Base-by-base conservation (phyloP, 2,113 vertebrate species). In the Telmatochromis bifrenatus region DNA sequence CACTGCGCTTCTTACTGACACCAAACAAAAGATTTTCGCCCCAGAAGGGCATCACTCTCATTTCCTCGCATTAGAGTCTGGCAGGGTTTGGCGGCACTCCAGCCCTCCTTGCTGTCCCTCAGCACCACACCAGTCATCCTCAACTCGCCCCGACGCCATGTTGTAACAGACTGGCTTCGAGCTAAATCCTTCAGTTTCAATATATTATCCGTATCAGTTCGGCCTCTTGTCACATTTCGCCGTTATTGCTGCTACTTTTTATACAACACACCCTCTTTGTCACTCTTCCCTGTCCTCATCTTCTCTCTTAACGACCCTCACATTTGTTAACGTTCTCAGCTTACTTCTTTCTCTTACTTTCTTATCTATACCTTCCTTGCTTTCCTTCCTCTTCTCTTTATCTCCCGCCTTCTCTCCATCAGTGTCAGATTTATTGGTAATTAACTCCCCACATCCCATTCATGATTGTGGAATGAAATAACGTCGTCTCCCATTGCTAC, bases 31-130 rank as follows among this genome's bases (percentile, higher is more conserved):
- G 82, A 85, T 79, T 60, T 60, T 86, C 9, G 17, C 81, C 89
- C 81, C 89, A 85, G 75, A 88, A 83, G 92, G 92, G 83, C 92
- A 85, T 92, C 91, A 55, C 83, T 93, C 88, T 89, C 89, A 89
- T 88, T 92, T 91, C 83, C 89, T 85, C 89, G 93, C 93, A 94
- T 95, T 94, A 94, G 84, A 85, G 85, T 79, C 88, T 92, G 92
- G 83, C 84, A 81, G 90, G 55, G 68, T 53, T 60, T 94, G 94
- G 92, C 91, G 6, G 51, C 12, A 1, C 87, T 93, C 92, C 94
- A 95, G 85, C 84, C 79, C 84, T 85, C 86, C 53, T 87, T 49
- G 26, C 82, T 9, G 19, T 91, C 92, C 93, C 90, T 81, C 53
- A 73, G 88, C 92, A 81, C 68, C 85, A 42, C 81, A 56, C 26